Percentiles rank a stretch among this genome's conserved stretches.
phyloP scores from a whole-genome alignment of 1,140 invertebrate genomes.

The Conus ventricosus region DNA sequence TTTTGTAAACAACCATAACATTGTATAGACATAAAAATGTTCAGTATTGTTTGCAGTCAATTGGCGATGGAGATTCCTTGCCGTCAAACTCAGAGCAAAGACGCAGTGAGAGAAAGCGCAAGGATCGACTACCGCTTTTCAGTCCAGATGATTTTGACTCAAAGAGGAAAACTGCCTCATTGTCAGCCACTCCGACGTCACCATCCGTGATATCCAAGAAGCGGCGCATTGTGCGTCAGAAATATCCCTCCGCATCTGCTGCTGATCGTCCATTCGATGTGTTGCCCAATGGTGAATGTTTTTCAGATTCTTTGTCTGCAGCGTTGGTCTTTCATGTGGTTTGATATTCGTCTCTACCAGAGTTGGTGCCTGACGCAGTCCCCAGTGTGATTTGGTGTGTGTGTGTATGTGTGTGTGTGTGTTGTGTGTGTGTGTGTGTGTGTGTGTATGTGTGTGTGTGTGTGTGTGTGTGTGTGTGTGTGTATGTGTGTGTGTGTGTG shows the following conservation, averaged over 20 bases:
- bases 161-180: background rate
- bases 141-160: constrained; percentile 27
- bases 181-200: background rate
- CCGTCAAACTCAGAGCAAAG: background rate
- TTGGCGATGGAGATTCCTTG: background rate
- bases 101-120: constrained; percentile 31
- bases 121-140: constrained; percentile 8
- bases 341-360: no score
- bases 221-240: constrained; percentile 25
- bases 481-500: no score
- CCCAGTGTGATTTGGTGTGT: no score
- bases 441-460: no score
- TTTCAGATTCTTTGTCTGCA: background rate
- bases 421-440: no score
- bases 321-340: no score
- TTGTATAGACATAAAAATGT: background rate
- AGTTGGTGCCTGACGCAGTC: no score
- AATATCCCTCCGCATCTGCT: constrained; percentile 37
- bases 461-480: no score
- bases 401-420: no score
- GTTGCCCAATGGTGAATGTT: constrained; percentile 47
- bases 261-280: constrained; percentile 47
- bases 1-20: background rate
- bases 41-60: background rate
- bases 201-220: constrained; percentile 13